Evolutionary conservation across 37 sponge, comb jelly and placozoan species (phyloP).

Genomic region (Mnemiopsis leidyi): DNA sequence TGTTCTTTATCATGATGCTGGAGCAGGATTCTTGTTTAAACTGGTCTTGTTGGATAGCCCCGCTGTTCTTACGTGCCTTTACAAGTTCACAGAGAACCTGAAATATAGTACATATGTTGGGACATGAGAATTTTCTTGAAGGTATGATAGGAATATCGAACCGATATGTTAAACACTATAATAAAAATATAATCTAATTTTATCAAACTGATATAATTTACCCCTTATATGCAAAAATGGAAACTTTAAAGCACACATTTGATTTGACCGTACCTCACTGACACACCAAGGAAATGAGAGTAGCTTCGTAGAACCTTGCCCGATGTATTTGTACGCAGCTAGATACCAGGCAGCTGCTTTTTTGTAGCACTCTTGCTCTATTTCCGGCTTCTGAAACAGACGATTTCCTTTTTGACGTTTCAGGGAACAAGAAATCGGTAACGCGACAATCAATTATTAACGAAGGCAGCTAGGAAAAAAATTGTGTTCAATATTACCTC

Average conservation of each 20-base stretch:
- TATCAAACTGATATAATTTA: no score
- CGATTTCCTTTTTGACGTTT: no score
- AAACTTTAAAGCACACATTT: no score
- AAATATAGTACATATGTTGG: background rate
- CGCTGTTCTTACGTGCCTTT: background rate
- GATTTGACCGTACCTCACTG: constrained; percentile 4
- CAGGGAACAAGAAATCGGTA: no score
- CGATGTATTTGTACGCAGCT: constrained; percentile 34
- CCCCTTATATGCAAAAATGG: no score
- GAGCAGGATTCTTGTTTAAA: background rate
- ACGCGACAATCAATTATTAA: no score
- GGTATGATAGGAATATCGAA: no score
- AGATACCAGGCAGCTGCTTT: constrained; percentile 28
- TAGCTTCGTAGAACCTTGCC: background rate
- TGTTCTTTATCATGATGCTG: background rate
- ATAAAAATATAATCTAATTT: no score
- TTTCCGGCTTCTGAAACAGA: background rate
- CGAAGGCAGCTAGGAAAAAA: no score
- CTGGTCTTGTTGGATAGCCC: background rate
- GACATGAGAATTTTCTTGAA: no score
- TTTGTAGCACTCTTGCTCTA: background rate
- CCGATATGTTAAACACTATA: no score
- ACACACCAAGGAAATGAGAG: constrained; percentile 50
- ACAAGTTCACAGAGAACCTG: constrained; percentile 24
- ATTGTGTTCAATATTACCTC: no score